phyloP scores from a whole-genome alignment of 2,797 vertebrate species.

The Alectoris magna region DNA sequence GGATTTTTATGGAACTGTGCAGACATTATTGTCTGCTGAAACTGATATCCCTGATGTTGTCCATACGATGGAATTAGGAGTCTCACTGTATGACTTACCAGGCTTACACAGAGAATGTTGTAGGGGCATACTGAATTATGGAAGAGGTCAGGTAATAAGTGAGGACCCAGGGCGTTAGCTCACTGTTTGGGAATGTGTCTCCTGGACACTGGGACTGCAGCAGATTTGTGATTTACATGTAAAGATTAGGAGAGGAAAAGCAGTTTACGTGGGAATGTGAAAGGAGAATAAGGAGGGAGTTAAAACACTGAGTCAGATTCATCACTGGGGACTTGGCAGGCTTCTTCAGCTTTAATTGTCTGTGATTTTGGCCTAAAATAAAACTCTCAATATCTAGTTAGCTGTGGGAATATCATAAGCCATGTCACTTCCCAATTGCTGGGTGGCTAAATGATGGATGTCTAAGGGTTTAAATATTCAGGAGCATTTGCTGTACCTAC shows the following conservation, averaged over 20 bases:
- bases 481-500: neutral
- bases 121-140: neutral
- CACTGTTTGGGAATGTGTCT: neutral
- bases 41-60: neutral
- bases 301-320: neutral
- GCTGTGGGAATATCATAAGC: neutral
- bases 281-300: neutral
- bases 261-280: neutral
- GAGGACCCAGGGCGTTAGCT: neutral
- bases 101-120: neutral
- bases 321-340: neutral
- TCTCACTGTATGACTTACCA: neutral
- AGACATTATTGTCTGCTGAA: neutral
- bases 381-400: neutral
- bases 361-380: neutral
- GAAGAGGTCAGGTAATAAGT: neutral
- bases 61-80: neutral
- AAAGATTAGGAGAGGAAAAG: neutral
- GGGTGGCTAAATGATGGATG: neutral
- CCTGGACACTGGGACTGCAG: neutral
- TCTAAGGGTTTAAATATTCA: neutral
- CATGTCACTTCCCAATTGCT: neutral
- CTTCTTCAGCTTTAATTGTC: neutral
- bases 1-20: neutral
- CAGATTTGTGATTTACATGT: neutral